Conservation (phyloP, 1,140 invertebrate species). For the Drosophila orena region DNA sequence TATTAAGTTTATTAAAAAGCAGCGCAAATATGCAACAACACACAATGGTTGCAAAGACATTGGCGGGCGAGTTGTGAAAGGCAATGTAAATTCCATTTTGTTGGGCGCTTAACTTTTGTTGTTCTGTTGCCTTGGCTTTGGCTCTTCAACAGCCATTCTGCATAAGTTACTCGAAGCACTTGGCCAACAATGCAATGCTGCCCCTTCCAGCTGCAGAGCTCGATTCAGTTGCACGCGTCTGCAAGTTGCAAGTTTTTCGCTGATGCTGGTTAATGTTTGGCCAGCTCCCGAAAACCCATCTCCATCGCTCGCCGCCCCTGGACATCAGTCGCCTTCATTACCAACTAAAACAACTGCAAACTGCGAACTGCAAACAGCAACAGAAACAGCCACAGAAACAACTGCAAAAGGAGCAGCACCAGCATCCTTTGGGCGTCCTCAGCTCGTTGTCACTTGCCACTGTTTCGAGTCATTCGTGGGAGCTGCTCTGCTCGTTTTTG, state of each 20-base stretch:
- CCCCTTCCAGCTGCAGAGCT: constrained; percentile 18
- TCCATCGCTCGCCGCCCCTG: neutral
- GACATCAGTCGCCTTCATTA: constrained; percentile 56
- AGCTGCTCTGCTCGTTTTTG: constrained; percentile 1
- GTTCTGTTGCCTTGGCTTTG: constrained; percentile 30
- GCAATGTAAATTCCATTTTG: constrained; percentile 66
- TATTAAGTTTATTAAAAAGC: constrained; percentile 81
- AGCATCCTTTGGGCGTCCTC: constrained; percentile 43
- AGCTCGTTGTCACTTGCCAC: constrained; percentile 43
- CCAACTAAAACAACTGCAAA: constrained; percentile 51
- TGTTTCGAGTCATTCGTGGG: constrained; percentile 23
- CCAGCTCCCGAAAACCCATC: constrained; percentile 30
- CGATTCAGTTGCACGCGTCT: constrained; percentile 35
- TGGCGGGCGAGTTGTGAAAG: constrained; percentile 32
- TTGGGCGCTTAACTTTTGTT: constrained; percentile 74
- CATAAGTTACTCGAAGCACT: constrained; percentile 79
- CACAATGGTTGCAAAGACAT: constrained; percentile 49
- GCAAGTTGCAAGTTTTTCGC: constrained; percentile 75
- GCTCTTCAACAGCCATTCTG: constrained; percentile 55
- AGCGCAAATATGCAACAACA: constrained; percentile 29
- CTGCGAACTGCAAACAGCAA: constrained; percentile 40
- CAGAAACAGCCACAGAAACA: constrained; percentile 16
- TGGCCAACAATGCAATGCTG: constrained; percentile 69
- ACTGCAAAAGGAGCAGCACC: constrained; percentile 27
- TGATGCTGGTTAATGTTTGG: constrained; percentile 80